Percentiles rank a stretch among this genome's conserved stretches.
Conservation (phyloP, 1,140 invertebrate genomes). For the Drosophila ambigua region DNA sequence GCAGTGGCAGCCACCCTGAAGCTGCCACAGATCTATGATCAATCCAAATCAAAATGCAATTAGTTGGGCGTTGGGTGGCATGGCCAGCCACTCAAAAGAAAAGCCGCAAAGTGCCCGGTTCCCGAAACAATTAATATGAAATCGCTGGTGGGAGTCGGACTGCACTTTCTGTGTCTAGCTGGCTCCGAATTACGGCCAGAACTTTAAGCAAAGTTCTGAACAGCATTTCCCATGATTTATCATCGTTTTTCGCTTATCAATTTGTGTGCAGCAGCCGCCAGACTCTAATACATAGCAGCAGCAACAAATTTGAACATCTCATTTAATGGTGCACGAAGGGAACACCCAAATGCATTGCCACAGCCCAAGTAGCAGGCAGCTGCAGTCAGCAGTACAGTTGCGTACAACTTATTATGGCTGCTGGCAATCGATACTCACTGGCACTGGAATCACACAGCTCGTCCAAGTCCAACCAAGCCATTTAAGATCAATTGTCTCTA, state of each 20-base stretch:
- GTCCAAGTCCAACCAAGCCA: slow-evolving; percentile 49
- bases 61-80: slow-evolving; percentile 35
- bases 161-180: no score
- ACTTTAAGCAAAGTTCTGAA: no score
- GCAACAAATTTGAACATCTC: not conserved
- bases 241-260: no score
- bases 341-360: no score
- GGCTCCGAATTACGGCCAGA: no score
- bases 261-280: no score
- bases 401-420: not conserved
- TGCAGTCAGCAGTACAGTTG: slow-evolving; percentile 31
- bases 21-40: slow-evolving; percentile 51
- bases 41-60: slow-evolving; percentile 53
- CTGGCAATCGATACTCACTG: slow-evolving; percentile 1
- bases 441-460: slow-evolving; percentile 9
- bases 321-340: not conserved
- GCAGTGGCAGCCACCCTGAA: slow-evolving; percentile 39
- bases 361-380: no score
- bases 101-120: slow-evolving; percentile 1
- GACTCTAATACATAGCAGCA: no score
- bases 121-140: slow-evolving; percentile 27
- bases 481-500: slow-evolving; percentile 41
- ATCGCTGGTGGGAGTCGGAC: no score
- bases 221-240: no score
- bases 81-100: slow-evolving; percentile 18